phyloP scores from a whole-genome alignment of 2,113 vertebrate genomes.

The Notothenia rossii region DNA sequence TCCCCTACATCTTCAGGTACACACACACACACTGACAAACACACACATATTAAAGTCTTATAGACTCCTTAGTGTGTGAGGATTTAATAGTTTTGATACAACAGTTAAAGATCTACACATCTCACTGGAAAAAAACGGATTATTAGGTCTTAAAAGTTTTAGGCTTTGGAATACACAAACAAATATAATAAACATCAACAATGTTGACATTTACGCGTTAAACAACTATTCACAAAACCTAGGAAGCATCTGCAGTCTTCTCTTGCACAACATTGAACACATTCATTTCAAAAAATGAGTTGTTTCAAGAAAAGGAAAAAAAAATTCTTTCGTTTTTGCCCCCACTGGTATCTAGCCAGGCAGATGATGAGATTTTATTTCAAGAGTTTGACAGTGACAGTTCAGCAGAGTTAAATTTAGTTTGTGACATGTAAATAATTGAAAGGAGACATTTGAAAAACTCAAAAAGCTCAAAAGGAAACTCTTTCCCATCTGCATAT shows the following conservation, averaged over 20 bases:
- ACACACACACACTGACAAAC: background rate
- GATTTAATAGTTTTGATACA: conserved; percentile 34
- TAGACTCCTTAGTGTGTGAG: conserved; percentile 39
- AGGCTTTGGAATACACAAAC: conserved; percentile 11
- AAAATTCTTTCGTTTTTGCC: too few relatives aligned
- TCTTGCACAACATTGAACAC: background rate
- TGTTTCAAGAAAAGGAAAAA: too few relatives aligned
- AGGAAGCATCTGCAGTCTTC: background rate
- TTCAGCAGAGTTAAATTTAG: background rate
- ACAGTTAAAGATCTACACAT: conserved; percentile 17
- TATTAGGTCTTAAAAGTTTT: conserved; percentile 1
- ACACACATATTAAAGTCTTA: conserved; percentile 21
- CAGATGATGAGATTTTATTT: background rate
- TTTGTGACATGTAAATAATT: background rate
- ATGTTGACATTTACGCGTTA: background rate
- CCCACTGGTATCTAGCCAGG: background rate
- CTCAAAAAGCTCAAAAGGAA: background rate
- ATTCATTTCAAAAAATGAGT: background rate
- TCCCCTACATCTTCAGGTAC: conserved; percentile 35
- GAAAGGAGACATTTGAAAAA: conserved; percentile 6
- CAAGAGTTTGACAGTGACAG: background rate
- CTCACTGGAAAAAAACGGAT: background rate
- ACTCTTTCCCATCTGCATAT: background rate
- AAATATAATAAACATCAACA: background rate
- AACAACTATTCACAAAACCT: background rate